Conservation (phyloP, 2,888 invertebrate species). For the Lasioglossum marginatum region DNA sequence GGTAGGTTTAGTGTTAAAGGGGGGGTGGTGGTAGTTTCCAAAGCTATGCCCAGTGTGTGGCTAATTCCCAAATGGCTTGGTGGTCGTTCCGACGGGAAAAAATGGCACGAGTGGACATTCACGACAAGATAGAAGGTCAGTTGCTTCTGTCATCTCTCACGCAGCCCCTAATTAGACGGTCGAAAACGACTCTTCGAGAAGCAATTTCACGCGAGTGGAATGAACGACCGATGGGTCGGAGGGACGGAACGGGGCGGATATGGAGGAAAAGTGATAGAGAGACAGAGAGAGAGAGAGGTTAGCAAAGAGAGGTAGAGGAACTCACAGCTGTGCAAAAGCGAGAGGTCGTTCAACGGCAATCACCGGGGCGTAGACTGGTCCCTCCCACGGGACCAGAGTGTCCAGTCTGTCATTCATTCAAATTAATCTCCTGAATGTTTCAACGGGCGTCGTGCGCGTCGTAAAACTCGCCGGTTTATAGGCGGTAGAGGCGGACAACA, state of each 20-base stretch:
- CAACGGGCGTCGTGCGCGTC: conserved; percentile 59
- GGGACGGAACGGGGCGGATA: conserved; percentile 1
- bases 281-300: neutral
- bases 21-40: rapidly evolving
- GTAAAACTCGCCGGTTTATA: conserved; percentile 68
- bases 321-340: conserved; percentile 38
- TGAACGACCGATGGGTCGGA: conserved; percentile 54
- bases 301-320: conserved; percentile 12
- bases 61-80: neutral
- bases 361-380: conserved; percentile 76
- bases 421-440: conserved; percentile 76
- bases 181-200: conserved; percentile 68
- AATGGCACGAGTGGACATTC: neutral
- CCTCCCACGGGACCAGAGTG: conserved; percentile 65
- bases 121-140: neutral
- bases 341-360: conserved; percentile 71
- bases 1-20: no score
- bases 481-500: conserved; percentile 51
- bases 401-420: conserved; percentile 75
- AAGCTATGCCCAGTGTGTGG: neutral
- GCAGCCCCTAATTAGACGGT: conserved; percentile 60
- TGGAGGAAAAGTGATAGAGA: conserved; percentile 4
- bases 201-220: conserved; percentile 73
- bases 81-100: neutral
- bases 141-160: conserved; percentile 32